phyloP scores from a whole-genome alignment of 2,888 invertebrate species.

The Leptarthrus brevirostris region DNA sequence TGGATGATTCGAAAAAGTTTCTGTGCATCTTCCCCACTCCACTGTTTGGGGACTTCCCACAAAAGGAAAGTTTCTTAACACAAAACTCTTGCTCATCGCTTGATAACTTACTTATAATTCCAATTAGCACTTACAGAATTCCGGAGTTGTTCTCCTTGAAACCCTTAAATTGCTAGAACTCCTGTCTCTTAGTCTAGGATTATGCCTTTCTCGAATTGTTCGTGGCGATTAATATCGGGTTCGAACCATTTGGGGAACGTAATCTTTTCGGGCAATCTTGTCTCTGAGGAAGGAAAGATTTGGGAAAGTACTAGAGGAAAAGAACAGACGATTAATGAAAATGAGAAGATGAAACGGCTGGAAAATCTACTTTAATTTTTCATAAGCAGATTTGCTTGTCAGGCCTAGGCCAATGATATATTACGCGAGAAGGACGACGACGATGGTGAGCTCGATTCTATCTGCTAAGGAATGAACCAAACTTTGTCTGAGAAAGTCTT shows the following conservation, averaged over 20 bases:
- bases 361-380: constrained; percentile 19
- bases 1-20: too few relatives aligned
- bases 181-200: neutral
- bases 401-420: constrained; percentile 15
- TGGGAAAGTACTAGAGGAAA: neutral
- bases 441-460: neutral
- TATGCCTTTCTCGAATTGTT: neutral
- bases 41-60: too few relatives aligned
- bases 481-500: too few relatives aligned
- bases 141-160: neutral
- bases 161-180: neutral
- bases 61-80: neutral
- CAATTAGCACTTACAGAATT: constrained; percentile 28
- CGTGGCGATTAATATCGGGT: constrained; percentile 15
- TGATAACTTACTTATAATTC: constrained; percentile 1
- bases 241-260: neutral
- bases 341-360: neutral
- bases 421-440: neutral
- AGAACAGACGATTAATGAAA: constrained; percentile 5
- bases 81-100: neutral
- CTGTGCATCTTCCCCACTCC: too few relatives aligned
- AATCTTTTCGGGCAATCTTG: constrained; percentile 17
- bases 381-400: constrained; percentile 22
- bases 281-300: neutral
- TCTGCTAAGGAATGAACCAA: neutral